These are phyloP conservation scores for Philhelius pedissequus DNA, from an alignment of 2,888 invertebrate species.

Conservation along the genomic window DNA sequence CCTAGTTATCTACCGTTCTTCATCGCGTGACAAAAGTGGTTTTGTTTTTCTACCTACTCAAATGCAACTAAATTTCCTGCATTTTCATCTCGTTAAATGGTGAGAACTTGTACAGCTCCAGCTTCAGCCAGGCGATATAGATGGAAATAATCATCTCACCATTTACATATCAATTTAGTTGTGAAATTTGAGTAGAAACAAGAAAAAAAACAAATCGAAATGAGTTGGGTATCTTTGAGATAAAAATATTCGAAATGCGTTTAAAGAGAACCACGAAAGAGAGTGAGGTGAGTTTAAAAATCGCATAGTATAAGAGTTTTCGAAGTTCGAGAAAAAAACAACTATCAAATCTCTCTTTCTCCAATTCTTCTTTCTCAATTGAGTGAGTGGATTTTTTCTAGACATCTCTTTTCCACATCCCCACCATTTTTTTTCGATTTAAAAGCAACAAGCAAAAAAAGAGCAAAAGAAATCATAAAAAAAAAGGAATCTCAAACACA, in stretches of 20 bases:
- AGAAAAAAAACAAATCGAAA: background rate
- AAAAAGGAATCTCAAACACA: slow-evolving; percentile 33
- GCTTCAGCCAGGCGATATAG: background rate
- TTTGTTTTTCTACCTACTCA: background rate
- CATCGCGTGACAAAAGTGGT: slow-evolving; percentile 22
- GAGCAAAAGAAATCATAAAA: background rate
- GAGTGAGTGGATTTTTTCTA: slow-evolving; percentile 46
- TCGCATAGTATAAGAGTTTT: slow-evolving; percentile 41
- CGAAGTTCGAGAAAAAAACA: background rate
- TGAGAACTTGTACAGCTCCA: background rate
- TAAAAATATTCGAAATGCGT: slow-evolving; percentile 8
- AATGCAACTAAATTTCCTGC: background rate
- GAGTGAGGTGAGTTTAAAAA: slow-evolving; percentile 54
- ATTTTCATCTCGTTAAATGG: background rate
- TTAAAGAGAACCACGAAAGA: slow-evolving; percentile 40
- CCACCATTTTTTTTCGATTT: background rate
- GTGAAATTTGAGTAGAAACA: slow-evolving; percentile 6
- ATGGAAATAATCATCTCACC: slow-evolving; percentile 29
- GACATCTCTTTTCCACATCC: slow-evolving; percentile 23
- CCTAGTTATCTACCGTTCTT: no score
- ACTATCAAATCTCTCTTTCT: background rate
- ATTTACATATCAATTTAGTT: slow-evolving; percentile 51
- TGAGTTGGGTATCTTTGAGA: background rate
- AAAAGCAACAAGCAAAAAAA: background rate
- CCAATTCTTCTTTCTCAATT: slow-evolving; percentile 30